phyloP scores from a whole-genome alignment of 2,797 vertebrate genomes.

The Anguilla obscura region DNA sequence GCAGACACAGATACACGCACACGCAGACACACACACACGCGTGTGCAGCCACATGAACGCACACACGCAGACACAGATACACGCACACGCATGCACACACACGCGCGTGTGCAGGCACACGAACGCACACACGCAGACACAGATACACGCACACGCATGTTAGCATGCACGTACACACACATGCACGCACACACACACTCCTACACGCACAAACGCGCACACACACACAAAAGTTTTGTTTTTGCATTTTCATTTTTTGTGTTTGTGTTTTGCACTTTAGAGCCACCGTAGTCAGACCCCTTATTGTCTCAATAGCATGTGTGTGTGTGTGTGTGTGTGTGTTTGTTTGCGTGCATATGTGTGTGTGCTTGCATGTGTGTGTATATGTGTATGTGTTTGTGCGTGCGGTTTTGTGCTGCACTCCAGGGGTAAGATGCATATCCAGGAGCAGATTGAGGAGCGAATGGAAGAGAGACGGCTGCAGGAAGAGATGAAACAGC shows the following conservation, averaged over 20 bases:
- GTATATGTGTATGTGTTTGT: no score
- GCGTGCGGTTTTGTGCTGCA: slow-evolving; percentile 17
- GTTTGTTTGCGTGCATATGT: no score
- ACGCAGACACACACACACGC: no score
- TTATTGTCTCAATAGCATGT: no score
- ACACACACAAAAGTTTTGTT: background rate
- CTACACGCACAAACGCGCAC: background rate
- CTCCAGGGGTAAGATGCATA: slow-evolving; percentile 75
- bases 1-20: no score
- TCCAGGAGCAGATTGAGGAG: slow-evolving; percentile 78
- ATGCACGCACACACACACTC: background rate
- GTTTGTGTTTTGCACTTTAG: background rate
- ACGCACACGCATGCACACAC: background rate
- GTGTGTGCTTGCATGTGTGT: no score
- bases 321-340: no score
- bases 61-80: no score
- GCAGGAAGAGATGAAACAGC: slow-evolving; percentile 70
- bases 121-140: no score
- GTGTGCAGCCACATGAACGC: no score
- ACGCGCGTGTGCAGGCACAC: background rate
- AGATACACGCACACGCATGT: background rate
- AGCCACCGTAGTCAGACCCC: no score
- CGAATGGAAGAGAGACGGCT: slow-evolving; percentile 71
- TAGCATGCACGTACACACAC: background rate
- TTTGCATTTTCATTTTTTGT: background rate